Evolutionary conservation across 2,888 invertebrate species (phyloP), one percentile per base, ranked within the genome.

Genomic region (Platycheirus rosarum): DNA sequence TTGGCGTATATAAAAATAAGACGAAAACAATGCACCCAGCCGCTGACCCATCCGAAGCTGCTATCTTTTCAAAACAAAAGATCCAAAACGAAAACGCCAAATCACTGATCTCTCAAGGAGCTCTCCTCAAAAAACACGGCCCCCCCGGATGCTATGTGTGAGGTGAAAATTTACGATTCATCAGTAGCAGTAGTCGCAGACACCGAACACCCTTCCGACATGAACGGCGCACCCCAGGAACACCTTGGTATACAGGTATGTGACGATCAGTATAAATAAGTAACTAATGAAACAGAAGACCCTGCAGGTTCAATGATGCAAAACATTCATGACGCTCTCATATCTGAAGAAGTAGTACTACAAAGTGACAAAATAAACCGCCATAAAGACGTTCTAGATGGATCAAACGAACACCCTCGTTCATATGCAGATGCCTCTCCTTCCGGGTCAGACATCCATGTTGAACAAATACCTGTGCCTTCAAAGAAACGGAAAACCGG

Each of bases 341-440:
- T 86, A 85, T 86, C 85, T 49, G 92, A 92, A 69, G 92, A 92
- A 87, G 92, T 92, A 57, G 92, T 92, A 20, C 87, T 93, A 13
- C 92, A 92, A 0, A 90, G 92, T 7, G 88, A 88, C 44, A 90
- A 87, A 88, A 91, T 95, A 87, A 94, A 95, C 92, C 91, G 94
- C 37, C 94, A 94, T 87, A 97, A 97, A 88, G 97, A 97, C 89
- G 95, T 96, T 32, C 93, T 96, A 57, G 93, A 93, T 85, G 92
- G 93, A 7, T 92, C 92, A 18, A 93, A 93, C 16, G 96, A 96
- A 89, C 80, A 71, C 49, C 92, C 94, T 37, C 94, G 93, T 89
- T 92, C 93, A 78, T 94, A 94, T 90, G 93, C 94, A 84, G 94
- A 95, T 68, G 92, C 95, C 85, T 94, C 95, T 44, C 92, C 93